Base-by-base conservation (phyloP, 2,888 invertebrate genomes). In the Pterobdella sp. region DNA sequence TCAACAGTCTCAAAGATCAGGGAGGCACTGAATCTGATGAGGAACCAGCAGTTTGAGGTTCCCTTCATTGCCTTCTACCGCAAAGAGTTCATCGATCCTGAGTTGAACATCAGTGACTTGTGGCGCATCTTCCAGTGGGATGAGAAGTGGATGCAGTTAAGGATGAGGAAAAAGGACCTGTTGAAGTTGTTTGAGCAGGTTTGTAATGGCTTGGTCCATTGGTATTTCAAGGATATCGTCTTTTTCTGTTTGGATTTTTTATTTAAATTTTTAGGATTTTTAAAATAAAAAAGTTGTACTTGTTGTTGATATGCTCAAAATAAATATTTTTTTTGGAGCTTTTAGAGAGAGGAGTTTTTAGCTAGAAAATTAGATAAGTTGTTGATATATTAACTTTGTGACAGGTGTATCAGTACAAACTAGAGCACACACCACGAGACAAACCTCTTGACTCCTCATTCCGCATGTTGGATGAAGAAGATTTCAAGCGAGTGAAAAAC, bases 1-100 rank as follows among this genome's bases (percentile, higher is more conserved):
- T 79, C 77, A 63, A 81, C 81, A 77, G 77, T 81, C 29, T 78
- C 76, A n/a, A 95, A 95, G 85, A 96, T 97, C 71, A 89, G 91
- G 66, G 93, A 94, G 83, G 93, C 94, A 0, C 85, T 98, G 32
- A 93, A 95, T 80, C 95, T 95, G 81, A 95, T 98, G 89, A 86
- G 96, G 60, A 95, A 94, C 82, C 93, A 95, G 81, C 90, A 92
- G 68, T 86, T 94, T 77, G 97, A 98, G 86, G 84, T 97, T 63
- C 97, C 98, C 0, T 98, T 98, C 84, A 98, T 98, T 79, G 94
- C 94, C 0, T 96, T 95, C 84, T 99, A 98, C 82, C 88, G 97
- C 35, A 98, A 98, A 84, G 98, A 99, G 83, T 94, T 94, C 79
- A 93, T 97, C 0, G 90, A 92, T 80, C 94, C 94, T 0, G 95